Evolutionary conservation across 1,140 invertebrate species (phyloP).

Genomic region (Lepidurus packardi): DNA sequence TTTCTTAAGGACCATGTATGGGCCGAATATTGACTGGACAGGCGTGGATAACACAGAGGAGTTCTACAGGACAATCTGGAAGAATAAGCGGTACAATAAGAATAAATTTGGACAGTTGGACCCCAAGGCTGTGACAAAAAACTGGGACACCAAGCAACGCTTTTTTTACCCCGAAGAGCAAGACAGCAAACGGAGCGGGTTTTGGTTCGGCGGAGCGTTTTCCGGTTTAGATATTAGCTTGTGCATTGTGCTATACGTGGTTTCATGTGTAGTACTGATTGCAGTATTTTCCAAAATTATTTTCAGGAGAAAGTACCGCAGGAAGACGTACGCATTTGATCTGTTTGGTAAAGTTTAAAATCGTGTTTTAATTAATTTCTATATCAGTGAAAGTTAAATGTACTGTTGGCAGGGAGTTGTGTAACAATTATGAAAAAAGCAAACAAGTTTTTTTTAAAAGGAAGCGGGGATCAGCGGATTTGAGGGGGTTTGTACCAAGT

Average conservation of each 20-base stretch:
- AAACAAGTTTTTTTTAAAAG: neutral
- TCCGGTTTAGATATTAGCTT: constrained; percentile 60
- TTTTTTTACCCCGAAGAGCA: neutral
- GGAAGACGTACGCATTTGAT: constrained; percentile 60
- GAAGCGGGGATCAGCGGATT: neutral
- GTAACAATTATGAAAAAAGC: neutral
- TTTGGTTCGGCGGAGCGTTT: constrained; percentile 38
- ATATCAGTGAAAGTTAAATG: neutral
- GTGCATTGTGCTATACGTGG: constrained; percentile 64
- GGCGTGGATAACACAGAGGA: constrained; percentile 26
- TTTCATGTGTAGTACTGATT: constrained; percentile 61
- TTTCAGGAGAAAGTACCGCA: constrained; percentile 60
- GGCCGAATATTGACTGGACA: constrained; percentile 47
- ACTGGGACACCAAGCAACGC: constrained; percentile 27
- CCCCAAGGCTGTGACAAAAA: neutral
- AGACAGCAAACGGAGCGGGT: neutral
- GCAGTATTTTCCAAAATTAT: constrained; percentile 70
- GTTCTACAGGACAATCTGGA: constrained; percentile 19
- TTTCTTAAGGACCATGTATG: constrained; percentile 71
- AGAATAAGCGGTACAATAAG: constrained; percentile 23
- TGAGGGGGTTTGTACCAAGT: neutral
- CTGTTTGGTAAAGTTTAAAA: constrained; percentile 51
- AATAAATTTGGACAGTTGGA: constrained; percentile 22
- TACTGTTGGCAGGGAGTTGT: neutral
- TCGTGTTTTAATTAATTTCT: neutral